These are phyloP conservation scores for Pentamera pediparva DNA, from an alignment of 53 echinoderm and acorn worm species.

Conservation along the genomic window DNA sequence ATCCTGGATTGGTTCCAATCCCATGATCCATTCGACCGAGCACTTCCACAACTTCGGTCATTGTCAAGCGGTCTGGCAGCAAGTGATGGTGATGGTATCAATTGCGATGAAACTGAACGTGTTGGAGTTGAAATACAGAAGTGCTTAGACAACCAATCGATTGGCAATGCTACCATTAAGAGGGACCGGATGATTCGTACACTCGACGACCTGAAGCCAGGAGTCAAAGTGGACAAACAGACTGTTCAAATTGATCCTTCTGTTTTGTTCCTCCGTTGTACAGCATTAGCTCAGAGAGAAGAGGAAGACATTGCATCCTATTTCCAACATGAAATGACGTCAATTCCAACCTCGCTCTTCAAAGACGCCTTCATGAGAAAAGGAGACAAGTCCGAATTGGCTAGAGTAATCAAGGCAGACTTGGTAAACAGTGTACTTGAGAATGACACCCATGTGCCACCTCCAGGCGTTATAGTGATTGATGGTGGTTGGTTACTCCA, in stretches of 20 bases:
- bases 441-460: too few species aligned
- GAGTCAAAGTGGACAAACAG: conserved; percentile 20
- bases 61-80: conserved; percentile 19
- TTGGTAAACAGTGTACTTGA: too few species aligned
- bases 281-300: neutral
- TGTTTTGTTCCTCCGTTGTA: conserved; percentile 10
- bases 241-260: conserved; percentile 24
- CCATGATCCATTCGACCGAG: conserved; percentile 29
- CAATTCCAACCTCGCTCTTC: conserved; percentile 22
- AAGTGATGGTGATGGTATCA: conserved; percentile 37
- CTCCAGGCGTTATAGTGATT: too few species aligned
- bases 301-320: too few species aligned
- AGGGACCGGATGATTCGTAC: neutral
- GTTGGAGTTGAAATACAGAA: conserved; percentile 11
- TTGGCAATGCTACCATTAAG: too few species aligned
- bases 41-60: too few species aligned
- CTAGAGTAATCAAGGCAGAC: too few species aligned
- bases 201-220: conserved; percentile 3
- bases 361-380: conserved; percentile 20
- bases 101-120: conserved; percentile 22
- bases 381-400: neutral
- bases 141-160: too few species aligned
- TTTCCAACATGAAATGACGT: too few species aligned
- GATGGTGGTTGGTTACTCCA: too few species aligned
- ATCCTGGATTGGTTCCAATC: too few species aligned